A percentile compares a stretch with the other conserved stretches of the same genome.
Conservation (phyloP, 1,140 invertebrate genomes). For the Drosophila lowei region DNA sequence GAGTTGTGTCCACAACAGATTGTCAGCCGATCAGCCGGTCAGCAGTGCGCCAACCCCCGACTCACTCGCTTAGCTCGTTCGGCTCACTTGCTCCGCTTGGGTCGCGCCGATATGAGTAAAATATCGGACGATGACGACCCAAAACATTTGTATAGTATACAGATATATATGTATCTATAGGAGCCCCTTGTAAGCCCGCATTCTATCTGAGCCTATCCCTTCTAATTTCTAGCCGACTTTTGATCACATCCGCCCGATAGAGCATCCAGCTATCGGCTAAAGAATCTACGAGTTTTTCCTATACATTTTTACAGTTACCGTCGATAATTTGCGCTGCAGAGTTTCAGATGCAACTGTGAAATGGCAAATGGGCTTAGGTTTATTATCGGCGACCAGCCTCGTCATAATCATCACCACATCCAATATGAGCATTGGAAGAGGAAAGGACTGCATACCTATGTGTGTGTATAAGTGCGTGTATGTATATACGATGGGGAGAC, state of each 20-base stretch:
- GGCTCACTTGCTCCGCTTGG: no score
- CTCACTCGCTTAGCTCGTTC: no score
- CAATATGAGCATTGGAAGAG: constrained; percentile 14
- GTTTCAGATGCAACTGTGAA: constrained; percentile 34
- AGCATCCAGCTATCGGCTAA: background rate
- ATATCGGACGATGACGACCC: no score
- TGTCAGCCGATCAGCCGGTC: no score
- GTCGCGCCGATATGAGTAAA: no score
- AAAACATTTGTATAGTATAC: no score
- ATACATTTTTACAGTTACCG: constrained; percentile 37
- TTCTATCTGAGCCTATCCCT: no score
- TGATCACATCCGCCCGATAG: background rate
- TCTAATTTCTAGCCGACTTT: no score
- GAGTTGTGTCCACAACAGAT: no score
- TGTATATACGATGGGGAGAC: constrained; percentile 30
- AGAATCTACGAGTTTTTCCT: background rate
- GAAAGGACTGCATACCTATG: background rate
- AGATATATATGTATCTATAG: no score
- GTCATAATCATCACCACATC: constrained; percentile 19
- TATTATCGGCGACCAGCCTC: constrained; percentile 30
- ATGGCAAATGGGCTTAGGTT: constrained; percentile 50
- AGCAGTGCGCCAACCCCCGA: no score
- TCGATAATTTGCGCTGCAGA: constrained; percentile 28
- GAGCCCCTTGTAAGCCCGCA: no score
- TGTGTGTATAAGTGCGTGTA: background rate